Base-by-base conservation (phyloP, 2,888 invertebrate species). In the Leptinotarsa tumamoca region DNA sequence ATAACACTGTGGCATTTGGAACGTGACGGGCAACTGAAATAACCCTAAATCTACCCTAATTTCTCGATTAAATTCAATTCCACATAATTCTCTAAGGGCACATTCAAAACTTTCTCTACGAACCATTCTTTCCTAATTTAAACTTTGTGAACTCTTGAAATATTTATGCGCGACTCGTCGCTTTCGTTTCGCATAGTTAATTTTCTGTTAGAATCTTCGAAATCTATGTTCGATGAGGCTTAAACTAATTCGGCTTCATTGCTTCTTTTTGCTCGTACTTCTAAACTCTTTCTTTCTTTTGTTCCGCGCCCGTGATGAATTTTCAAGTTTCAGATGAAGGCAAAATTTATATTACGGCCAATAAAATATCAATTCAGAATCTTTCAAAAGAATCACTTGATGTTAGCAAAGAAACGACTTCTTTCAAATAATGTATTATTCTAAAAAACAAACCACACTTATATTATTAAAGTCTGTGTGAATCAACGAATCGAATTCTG, bases 51-150 rank as follows among this genome's bases (percentile, higher is more conserved):
- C 63, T 63, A n/a, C 43, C 43, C 63, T 63, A 63, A 63, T 63
- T 63, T 43, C n/a, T 17, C 63, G 33, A 63, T 63, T 33, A 33
- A 63, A 63, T 63, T 63, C 33, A 63, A 63, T 63, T 63, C n/a
- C 63, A 43, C 63, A 63, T 43, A 13, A 63, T 17, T 63, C 63
- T 63, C 63, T n/a, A 43, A 63, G 63, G 63, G 63, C 63, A 63
- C 63, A 63, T 63, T 63, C 18, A 43, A 63, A 63, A 63, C 63
- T 63, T 63, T 43, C n/a, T 43, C 33, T 43, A n/a, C 63, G 43
- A 63, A 63, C 63, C 63, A 63, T 70, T 70, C 58, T 70, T 70
- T 70, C 49, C 61, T 18, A 56, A 70, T 56, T 70, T 50, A 70
- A 70, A 70, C 61, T 70, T 70, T 43, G 7, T 14, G 58, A 70